Conservation (phyloP, 1,140 invertebrate species). For the Monochamus saltuarius region DNA sequence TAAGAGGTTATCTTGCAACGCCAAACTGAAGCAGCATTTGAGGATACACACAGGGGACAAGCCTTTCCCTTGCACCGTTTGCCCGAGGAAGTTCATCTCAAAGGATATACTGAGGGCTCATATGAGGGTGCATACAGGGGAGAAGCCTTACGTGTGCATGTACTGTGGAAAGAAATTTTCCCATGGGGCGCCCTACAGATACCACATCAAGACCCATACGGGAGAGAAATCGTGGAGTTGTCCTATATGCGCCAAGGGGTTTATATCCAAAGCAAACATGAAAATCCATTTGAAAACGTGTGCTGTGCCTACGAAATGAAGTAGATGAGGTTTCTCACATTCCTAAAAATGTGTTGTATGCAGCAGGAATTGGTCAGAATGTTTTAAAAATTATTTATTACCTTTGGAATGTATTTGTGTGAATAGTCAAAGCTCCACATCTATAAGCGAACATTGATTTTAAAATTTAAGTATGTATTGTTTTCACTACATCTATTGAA, state of each 20-base stretch:
- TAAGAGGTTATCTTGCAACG: conserved; percentile 71
- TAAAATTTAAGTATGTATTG: too few relatives aligned
- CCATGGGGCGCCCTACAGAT: conserved; percentile 59
- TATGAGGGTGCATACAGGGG: conserved; percentile 36
- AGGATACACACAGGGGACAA: conserved; percentile 47
- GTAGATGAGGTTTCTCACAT: too few relatives aligned
- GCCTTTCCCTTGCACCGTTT: conserved; percentile 42
- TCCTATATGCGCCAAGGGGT: conserved; percentile 53
- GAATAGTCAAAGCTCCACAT: too few relatives aligned
- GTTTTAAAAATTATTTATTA: too few relatives aligned
- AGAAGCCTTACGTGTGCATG: conserved; percentile 35
- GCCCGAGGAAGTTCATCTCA: conserved; percentile 45
- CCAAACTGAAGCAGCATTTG: conserved; percentile 64
- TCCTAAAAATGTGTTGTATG: too few relatives aligned
- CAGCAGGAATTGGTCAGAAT: too few relatives aligned
- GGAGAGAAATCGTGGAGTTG: conserved; percentile 54
- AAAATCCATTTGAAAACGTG: conserved; percentile 36
- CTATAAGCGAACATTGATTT: too few relatives aligned
- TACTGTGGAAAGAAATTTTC: conserved; percentile 44
- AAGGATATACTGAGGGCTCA: conserved; percentile 44
- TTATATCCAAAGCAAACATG: conserved; percentile 39
- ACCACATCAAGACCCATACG: conserved; percentile 64
- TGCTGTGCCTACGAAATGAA: conserved; percentile 4
- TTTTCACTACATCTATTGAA: too few relatives aligned
- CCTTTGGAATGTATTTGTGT: too few relatives aligned